Evolutionary conservation across 2,888 invertebrate genomes (phyloP), one percentile per base, ranked within the genome.

Genomic region (Tillus elongatus): DNA sequence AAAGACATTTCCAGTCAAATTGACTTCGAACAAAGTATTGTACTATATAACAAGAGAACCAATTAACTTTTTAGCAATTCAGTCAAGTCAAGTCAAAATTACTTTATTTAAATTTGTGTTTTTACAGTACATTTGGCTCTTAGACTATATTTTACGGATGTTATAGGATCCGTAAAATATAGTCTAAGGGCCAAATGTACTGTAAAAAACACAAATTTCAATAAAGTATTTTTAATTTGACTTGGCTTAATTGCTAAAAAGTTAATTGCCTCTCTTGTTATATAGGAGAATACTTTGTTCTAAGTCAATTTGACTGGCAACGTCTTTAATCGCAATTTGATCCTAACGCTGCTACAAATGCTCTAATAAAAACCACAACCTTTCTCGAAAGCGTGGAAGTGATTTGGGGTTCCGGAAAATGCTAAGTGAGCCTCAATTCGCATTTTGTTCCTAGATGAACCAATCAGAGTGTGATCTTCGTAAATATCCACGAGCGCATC

Each of bases 321-420:
- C 33, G 34, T 19, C 40, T 41, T 19, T 33, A 40, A 24, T 37
- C 39, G 14, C 28, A 10, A 41, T 19, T 40, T 40, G 40, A 40
- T 35, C 24, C 41, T 12, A 15, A 14, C 31, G 33, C 40, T 15
- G 40, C 40, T 14, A 42, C 31, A 37, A 39, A 37, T 32, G 11
- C 15, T 15, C 33, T 32, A n/a, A n/a, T 32, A 11, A 32, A 32
- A 32, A 35, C 40, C 6, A 30, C 41, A 31, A 29, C 14, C 6
- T 41, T 34, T 38, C 40, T 39, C 13, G 40, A 39, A 41, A 39
- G 13, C 11, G 3, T 31, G 16, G 33, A 14, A 31, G 13, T 31
- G 31, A 31, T 31, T 12, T 33, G 24, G 26, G 28, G 13, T 41
- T 41, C 19, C 24, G 33, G 19, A 33, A 40, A 33, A 40, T 41